A percentile compares a stretch with the other conserved stretches of the same genome.
These are phyloP conservation scores for Pantherophis vulpinus DNA, from an alignment of 2,797 vertebrate genomes.

Conservation along the genomic window DNA sequence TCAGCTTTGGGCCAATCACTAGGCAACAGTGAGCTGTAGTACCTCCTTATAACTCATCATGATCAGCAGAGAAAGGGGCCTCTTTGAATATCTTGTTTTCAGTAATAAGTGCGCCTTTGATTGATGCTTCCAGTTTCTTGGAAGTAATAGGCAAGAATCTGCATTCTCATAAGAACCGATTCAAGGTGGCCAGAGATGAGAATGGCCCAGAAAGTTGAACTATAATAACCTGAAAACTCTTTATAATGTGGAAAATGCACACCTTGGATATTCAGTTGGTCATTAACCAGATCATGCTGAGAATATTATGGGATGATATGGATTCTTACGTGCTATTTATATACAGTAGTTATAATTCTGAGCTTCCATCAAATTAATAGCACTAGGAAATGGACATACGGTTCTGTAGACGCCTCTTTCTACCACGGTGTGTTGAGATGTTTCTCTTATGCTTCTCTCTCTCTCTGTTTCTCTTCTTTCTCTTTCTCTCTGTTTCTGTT, in stretches of 20 bases:
- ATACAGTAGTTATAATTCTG: background rate
- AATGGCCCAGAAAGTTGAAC: background rate
- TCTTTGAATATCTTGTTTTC: background rate
- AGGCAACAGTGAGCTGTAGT: background rate
- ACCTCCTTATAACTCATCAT: background rate
- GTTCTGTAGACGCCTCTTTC: background rate
- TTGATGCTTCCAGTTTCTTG: background rate
- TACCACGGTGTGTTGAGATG: background rate
- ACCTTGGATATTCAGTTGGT: background rate
- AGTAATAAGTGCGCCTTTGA: background rate
- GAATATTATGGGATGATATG: background rate
- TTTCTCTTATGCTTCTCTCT: background rate
- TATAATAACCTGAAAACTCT: background rate
- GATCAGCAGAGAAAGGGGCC: background rate
- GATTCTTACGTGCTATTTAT: background rate
- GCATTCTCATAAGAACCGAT: background rate
- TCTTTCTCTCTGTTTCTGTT: no score
- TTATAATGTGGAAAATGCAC: background rate
- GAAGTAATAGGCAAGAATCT: no score
- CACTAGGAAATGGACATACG: background rate
- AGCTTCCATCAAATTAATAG: background rate
- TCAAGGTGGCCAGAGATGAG: background rate
- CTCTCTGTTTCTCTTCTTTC: background rate
- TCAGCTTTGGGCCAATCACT: background rate
- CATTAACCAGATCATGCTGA: background rate